These are phyloP conservation scores for Pogona vitticeps DNA, from an alignment of 2,113 vertebrate genomes.

Conservation along the genomic window DNA sequence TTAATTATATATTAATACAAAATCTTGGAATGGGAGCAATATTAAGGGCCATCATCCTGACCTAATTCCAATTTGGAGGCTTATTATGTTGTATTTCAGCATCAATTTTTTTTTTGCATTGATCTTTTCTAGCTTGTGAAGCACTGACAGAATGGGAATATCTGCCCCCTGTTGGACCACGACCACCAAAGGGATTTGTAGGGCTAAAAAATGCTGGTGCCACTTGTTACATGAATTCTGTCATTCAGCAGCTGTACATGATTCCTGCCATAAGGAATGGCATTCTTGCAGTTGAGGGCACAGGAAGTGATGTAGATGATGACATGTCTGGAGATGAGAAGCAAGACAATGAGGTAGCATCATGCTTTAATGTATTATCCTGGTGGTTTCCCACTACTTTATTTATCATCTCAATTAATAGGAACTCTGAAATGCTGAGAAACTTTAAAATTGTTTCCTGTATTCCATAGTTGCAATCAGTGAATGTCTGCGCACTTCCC, in stretches of 20 bases:
- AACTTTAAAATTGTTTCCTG: not conserved
- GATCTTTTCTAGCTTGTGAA: slow-evolving; percentile 85
- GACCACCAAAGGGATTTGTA: slow-evolving; percentile 97
- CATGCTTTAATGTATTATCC: not conserved
- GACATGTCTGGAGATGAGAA: slow-evolving; percentile 99
- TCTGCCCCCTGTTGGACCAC: slow-evolving; percentile 94
- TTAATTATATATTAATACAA: not conserved
- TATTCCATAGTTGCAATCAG: not conserved
- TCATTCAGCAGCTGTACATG: slow-evolving; percentile 99
- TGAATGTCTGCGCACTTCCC: no score
- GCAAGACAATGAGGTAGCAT: slow-evolving; percentile 94
- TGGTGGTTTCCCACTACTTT: no score
- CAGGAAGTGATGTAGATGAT: slow-evolving; percentile 96
- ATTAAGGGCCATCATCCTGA: no score
- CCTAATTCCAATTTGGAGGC: not conserved
- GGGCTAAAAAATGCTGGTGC: slow-evolving; percentile 98
- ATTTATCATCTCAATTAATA: not conserved
- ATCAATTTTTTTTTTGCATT: not conserved
- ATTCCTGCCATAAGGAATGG: slow-evolving; percentile 97
- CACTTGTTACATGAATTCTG: slow-evolving; percentile 99
- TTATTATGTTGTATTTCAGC: not conserved
- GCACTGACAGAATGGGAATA: slow-evolving; percentile 99
- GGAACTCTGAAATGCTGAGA: no score
- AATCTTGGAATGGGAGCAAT: not conserved
- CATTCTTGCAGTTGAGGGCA: slow-evolving; percentile 97